Base-by-base conservation (phyloP, 2,113 vertebrate genomes). In the Chaetops frenatus region DNA sequence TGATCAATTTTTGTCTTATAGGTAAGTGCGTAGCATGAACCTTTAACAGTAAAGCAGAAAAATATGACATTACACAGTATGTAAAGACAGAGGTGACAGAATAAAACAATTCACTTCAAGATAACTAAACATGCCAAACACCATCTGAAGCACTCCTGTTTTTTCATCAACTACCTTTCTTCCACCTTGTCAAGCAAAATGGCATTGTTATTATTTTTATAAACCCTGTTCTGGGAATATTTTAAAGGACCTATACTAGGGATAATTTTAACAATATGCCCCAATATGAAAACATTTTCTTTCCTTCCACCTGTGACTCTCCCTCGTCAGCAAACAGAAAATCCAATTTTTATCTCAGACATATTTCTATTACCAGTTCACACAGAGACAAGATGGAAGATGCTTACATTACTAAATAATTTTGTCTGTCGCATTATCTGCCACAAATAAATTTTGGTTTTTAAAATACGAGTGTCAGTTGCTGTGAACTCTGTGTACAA, bases 1-100 rank as follows among this genome's bases (percentile, higher is more conserved):
- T 99, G 98, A 81, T 99, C 99, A 14, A 99, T 98, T 82, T 92
- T 98, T 91, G 98, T 99, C 89, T 98, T 98, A 92, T 98, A 98
- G 2, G 98, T 98, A 29, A 99, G 95, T 3, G 98, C 99, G 1
- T 97, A 99, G 94, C 98, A 98, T 2, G 95, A 96, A 45, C 99
- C 99, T 99, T 89, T 9, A 96, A 97, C 5, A 58, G 38, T 3
- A 87, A 87, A 88, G 35, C 50, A 97, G 70, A 96, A 87, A 87
- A 36, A 12, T 27, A 56, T 27, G 42, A 92, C 50, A 81, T 92
- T 56, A 81, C 12, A 72, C 3, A 82, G 15, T 19, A n/a, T 47
- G 25, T 50, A 36, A 74, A 73, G 65, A 42, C 64, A 89, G 69
- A 48, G 9, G 57, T 1, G 53, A 42, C 22, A 66, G 42, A 10